Evolutionary conservation across 2,888 invertebrate species (phyloP), one percentile per base, ranked within the genome.

Genomic region (Limenitis arthemis): DNA sequence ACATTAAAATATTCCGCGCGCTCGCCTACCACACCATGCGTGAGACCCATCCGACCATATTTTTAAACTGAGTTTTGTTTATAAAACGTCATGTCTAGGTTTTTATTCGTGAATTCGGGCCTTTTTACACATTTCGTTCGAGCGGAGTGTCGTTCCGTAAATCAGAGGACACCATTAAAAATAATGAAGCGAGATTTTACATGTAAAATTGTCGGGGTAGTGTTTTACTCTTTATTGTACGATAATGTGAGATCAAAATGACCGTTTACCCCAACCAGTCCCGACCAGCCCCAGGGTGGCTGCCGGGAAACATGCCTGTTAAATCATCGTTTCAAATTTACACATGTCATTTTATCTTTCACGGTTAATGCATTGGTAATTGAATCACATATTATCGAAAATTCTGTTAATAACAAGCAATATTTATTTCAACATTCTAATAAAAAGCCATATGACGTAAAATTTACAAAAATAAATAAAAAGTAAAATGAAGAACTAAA

Each of bases 1-100:
- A 77, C 77, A 81, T 84, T 82, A 81, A 81, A 83, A 78, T 68
- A 71, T 80, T 79, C 76, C 80, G 66, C 77, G 70, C 76, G 74
- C 75, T 74, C 74, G 74, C 65, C 47, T 64, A 62, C 67, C 53
- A 56, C 67, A 52, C 70, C 76, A 75, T 72, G 79, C 81, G 72
- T 73, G 66, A 61, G 54, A 65, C 52, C 58, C 75, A 72, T 66
- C 73, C 72, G 75, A 74, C 77, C 77, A 70, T 76, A 69, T 74
- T 79, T 73, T 73, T 63, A 73, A 74, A 73, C 70, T 68, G 64
- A 70, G 69, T 77, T 79, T 76, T 77, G 75, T 77, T 75, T 70
- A 69, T 61, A 67, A 72, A 75, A 71, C 70, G 66, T 65, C 70
- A 67, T 65, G 67, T 72, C 68, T 68, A 67, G 49, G 51, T 53